A percentile compares a stretch with the other conserved stretches of the same genome.
phyloP scores from a whole-genome alignment of 2,113 vertebrate species.

The Barbus barbus region DNA sequence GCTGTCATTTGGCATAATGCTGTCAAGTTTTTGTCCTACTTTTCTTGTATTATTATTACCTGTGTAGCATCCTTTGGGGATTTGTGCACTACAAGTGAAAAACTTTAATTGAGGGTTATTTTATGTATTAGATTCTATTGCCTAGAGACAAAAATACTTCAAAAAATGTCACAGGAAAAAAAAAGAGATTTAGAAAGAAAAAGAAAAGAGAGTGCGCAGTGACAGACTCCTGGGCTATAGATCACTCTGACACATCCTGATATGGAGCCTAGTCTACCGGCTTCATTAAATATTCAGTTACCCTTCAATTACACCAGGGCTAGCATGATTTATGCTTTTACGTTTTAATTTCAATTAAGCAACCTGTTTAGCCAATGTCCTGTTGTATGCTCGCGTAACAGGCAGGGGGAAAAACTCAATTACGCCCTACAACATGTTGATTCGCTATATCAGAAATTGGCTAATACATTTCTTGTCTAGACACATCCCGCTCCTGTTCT shows the following conservation, averaged over 20 bases:
- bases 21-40: not conserved
- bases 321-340: conserved; percentile 74
- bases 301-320: conserved; percentile 72
- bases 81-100: not conserved
- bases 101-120: conserved; percentile 18
- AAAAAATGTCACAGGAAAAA: not conserved
- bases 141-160: not conserved
- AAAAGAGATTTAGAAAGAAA: conserved; percentile 2
- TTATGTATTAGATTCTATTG: not conserved
- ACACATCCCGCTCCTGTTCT: conserved; percentile 66
- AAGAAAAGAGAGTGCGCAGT: not conserved
- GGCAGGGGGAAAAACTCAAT: conserved; percentile 67
- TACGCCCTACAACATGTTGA: conserved; percentile 60
- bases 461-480: conserved; percentile 72
- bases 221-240: conserved; percentile 62
- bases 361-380: conserved; percentile 57
- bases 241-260: conserved; percentile 71
- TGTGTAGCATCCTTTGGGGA: not conserved
- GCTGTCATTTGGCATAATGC: not conserved
- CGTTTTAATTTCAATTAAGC: conserved; percentile 78
- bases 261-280: conserved; percentile 62
- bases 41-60: conserved; percentile 10
- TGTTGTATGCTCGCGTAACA: conserved; percentile 63
- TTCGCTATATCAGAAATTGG: conserved; percentile 59
- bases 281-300: conserved; percentile 67